Base-by-base conservation (phyloP, 1,140 invertebrate species). In the Panagrolaimus sp. region DNA sequence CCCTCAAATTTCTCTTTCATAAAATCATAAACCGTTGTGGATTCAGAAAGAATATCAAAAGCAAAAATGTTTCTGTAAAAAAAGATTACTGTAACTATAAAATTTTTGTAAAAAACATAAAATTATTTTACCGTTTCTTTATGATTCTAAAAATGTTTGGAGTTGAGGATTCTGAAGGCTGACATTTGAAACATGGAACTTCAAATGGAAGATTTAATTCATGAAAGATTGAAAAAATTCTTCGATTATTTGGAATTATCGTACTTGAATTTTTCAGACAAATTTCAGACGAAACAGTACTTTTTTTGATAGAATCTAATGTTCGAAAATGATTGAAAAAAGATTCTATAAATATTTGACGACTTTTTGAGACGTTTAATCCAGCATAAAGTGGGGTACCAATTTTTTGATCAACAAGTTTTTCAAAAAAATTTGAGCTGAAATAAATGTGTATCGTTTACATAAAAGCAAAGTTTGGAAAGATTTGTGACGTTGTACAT, bases 181-280 rank as follows among this genome's bases (percentile, higher is more conserved):
- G 21, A 58, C 52, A 58, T n/a, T 10, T 58, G 17, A 58, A 58
- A 21, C 52, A 58, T 58, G 21, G 21, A 58, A 58, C 52, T 26
- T 58, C 52, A 28, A 58, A 58, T 58, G 52, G 52, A 58, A 58
- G 52, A 28, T 58, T 58, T 28, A 58, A 6, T 58, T 58, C 52
- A n/a, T 58, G 52, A 14, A 58, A 58, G 4, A 58, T 28, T 21
- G 52, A 58, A 24, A 58, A 12, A 21, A 58, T 58, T 28, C 17
- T 21, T 2, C 52, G 52, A 26, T 28, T 21, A 58, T 26, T 58
- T 21, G 52, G 52, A n/a, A 58, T 26, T 21, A 21, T n/a, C 0
- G 52, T 58, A 21, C 12, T 12, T 21, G 52, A 12, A 38, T 38
- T 38, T 38, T 2, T 7, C 7, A 4, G 32, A 58, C 52, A 58